Percentiles rank a stretch among this genome's conserved stretches.
Evolutionary conservation across 2,888 invertebrate species (phyloP).

Genomic region (Drosophila formosana): DNA sequence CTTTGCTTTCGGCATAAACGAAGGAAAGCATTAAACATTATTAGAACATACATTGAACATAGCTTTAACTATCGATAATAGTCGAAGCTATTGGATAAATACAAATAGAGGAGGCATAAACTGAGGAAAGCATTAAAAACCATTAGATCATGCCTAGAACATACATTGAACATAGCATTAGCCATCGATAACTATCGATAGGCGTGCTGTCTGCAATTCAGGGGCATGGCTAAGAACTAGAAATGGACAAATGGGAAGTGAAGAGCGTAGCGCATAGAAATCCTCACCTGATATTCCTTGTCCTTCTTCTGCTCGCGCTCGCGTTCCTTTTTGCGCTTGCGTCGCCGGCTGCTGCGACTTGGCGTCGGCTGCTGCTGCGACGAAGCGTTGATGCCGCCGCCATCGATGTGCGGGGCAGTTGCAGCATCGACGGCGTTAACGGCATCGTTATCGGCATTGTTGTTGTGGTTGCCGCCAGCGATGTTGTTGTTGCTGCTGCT

Average conservation of each 20-base stretch:
- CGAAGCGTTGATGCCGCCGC: neutral
- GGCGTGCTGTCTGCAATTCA: neutral
- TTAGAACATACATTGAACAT: too few species aligned
- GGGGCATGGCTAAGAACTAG: too few species aligned
- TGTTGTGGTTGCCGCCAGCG: slow-evolving; percentile 19
- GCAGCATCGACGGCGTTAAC: slow-evolving; percentile 85
- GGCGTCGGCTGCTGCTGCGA: slow-evolving; percentile 32
- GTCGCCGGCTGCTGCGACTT: slow-evolving; percentile 81
- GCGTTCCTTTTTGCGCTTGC: slow-evolving; percentile 82
- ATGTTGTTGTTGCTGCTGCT: slow-evolving; percentile 19
- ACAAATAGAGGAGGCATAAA: too few species aligned
- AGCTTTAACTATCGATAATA: too few species aligned
- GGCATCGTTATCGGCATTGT: slow-evolving; percentile 48
- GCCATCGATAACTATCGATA: slow-evolving; percentile 5
- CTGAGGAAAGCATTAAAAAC: neutral
- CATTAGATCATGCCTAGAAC: neutral
- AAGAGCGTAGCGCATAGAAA: neutral
- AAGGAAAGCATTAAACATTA: too few species aligned
- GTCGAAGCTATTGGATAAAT: too few species aligned
- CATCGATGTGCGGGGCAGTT: slow-evolving; percentile 71
- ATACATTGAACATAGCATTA: too few species aligned
- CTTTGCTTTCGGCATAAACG: too few species aligned
- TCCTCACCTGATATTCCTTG: slow-evolving; percentile 61
- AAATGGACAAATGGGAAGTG: too few species aligned
- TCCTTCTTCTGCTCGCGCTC: slow-evolving; percentile 82